phyloP scores from a whole-genome alignment of 2,797 vertebrate genomes.

The Arremon brunneinucha region DNA sequence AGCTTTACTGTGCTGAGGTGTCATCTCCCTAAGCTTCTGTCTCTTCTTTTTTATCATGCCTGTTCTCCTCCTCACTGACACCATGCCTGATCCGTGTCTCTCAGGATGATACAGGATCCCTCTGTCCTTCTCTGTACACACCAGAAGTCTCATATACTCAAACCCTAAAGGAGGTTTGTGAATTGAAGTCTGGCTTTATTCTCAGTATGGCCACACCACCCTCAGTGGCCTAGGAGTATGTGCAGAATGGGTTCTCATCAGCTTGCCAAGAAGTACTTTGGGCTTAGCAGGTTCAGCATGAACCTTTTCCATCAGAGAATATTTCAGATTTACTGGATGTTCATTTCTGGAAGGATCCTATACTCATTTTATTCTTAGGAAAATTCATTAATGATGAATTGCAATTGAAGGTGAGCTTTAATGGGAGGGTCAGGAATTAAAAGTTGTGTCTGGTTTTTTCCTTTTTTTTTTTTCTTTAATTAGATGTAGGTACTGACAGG shows the following conservation, averaged over 20 bases:
- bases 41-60: neutral
- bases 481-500: neutral
- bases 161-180: neutral
- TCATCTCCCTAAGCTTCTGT: neutral
- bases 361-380: neutral
- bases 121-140: neutral
- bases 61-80: neutral
- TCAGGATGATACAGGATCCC: neutral
- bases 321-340: neutral
- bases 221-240: neutral
- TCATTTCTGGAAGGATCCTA: neutral
- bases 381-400: neutral
- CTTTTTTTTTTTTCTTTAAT: neutral
- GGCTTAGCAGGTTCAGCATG: neutral
- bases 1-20: neutral
- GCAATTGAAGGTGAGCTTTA: neutral
- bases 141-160: neutral
- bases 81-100: neutral
- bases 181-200: neutral
- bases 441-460: neutral
- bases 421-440: neutral
- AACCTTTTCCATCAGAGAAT: neutral
- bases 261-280: neutral
- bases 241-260: neutral
- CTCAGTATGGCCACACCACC: neutral